A percentile compares a stretch with the other conserved stretches of the same genome.
Evolutionary conservation across 2,113 vertebrate species (phyloP).

Genomic region (Perccottus glenii): DNA sequence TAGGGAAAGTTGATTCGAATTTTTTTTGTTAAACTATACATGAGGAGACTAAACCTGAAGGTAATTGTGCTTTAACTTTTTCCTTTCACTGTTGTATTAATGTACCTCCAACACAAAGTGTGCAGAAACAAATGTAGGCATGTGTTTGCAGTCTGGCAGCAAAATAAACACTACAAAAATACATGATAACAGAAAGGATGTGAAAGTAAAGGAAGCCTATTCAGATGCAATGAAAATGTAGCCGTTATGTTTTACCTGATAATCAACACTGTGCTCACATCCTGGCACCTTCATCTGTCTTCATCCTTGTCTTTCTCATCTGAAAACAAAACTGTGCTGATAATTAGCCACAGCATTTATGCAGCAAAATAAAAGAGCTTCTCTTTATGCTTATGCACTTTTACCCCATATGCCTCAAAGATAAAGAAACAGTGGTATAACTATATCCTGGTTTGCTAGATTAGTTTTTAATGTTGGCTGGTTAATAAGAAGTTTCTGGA

Average conservation of each 20-base stretch:
- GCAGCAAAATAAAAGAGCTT: constrained; percentile 17
- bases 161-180: not conserved
- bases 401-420: not conserved
- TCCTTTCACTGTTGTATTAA: not conserved
- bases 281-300: not conserved
- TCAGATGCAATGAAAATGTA: not conserved
- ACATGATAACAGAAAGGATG: not conserved
- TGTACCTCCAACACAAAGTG: not conserved
- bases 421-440: too few species aligned
- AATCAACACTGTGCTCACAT: constrained; percentile 29
- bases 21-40: not conserved
- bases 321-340: constrained; percentile 18
- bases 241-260: constrained; percentile 2
- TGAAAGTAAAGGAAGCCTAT: not conserved
- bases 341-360: constrained; percentile 20
- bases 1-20: too few species aligned
- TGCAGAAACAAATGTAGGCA: too few species aligned
- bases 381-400: constrained; percentile 35
- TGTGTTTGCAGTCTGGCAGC: too few species aligned
- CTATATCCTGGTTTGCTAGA: not conserved
- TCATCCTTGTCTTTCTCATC: not conserved
- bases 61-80: not conserved
- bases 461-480: constrained; percentile 23
- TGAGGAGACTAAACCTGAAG: not conserved
- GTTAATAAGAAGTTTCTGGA: constrained; percentile 6